These are phyloP conservation scores for Myripristis murdjan DNA, from an alignment of 2,797 vertebrate genomes.

Conservation along the genomic window DNA sequence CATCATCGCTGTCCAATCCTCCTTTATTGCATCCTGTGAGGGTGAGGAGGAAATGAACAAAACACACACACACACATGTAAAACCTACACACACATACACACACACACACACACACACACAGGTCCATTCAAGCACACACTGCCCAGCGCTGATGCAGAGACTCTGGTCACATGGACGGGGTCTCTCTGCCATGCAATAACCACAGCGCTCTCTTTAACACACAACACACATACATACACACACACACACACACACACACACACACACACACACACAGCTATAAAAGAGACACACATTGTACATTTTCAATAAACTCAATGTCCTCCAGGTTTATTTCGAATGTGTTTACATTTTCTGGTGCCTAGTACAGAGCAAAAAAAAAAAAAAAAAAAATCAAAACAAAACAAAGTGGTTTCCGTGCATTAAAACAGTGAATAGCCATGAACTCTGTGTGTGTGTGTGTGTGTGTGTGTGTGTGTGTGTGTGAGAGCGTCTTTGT, in stretches of 20 bases:
- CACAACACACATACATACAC: slow-evolving; percentile 20
- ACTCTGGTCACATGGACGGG: slow-evolving; percentile 35
- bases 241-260: slow-evolving; percentile 16
- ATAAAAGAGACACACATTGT: too few relatives aligned
- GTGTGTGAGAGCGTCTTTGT: slow-evolving; percentile 79
- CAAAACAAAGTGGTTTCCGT: slow-evolving; percentile 92
- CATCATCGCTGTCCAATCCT: slow-evolving; percentile 5
- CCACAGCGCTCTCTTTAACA: too few relatives aligned
- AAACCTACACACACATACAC: too few relatives aligned
- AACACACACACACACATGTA: too few relatives aligned
- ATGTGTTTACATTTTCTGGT: slow-evolving; percentile 98
- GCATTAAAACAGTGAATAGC: slow-evolving; percentile 91
- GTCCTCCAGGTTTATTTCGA: slow-evolving; percentile 94
- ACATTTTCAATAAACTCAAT: slow-evolving; percentile 18
- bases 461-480: too few relatives aligned
- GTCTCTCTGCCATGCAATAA: slow-evolving; percentile 65
- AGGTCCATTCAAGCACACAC: slow-evolving; percentile 23
- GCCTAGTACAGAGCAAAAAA: slow-evolving; percentile 91
- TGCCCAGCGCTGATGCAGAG: slow-evolving; percentile 56
- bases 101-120: too few relatives aligned
- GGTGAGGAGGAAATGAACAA: neutral
- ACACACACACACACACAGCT: too few relatives aligned
- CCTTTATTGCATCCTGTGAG: neutral
- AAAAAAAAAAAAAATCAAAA: slow-evolving; percentile 87
- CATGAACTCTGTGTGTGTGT: slow-evolving; percentile 70